Evolutionary conservation across 2,888 invertebrate species (phyloP).

Genomic region (Pachycephus smyrnensis): DNA sequence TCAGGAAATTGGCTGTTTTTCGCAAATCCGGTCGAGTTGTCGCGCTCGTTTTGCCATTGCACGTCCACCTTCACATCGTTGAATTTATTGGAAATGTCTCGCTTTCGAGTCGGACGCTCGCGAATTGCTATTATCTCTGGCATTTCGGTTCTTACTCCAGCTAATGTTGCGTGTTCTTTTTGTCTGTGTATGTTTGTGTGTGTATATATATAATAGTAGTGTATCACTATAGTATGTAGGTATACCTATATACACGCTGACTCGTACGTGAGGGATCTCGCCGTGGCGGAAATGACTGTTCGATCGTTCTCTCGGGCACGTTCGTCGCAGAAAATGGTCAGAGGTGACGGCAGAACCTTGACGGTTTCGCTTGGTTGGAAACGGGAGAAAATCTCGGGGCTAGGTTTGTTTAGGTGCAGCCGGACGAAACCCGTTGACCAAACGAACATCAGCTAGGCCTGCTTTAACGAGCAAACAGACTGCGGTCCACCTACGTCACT

Average conservation of each 20-base stretch:
- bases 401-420: background rate
- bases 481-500: background rate
- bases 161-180: background rate
- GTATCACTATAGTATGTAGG: background rate
- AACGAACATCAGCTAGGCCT: background rate
- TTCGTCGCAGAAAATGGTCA: background rate
- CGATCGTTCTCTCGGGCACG: background rate
- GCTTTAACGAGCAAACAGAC: constrained; percentile 1
- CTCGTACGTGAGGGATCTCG: background rate
- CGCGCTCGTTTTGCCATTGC: background rate
- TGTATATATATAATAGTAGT: too few species aligned
- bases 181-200: too few species aligned
- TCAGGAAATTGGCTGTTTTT: background rate
- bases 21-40: background rate
- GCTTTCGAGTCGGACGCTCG: background rate
- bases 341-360: background rate
- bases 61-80: background rate
- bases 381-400: background rate
- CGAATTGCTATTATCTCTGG: background rate
- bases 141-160: background rate
- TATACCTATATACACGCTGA: background rate
- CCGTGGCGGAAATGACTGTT: background rate
- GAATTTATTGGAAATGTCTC: background rate
- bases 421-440: background rate
- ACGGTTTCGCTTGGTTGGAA: background rate